Base-by-base conservation (phyloP, 2,888 invertebrate genomes). In the Apeira syringaria region DNA sequence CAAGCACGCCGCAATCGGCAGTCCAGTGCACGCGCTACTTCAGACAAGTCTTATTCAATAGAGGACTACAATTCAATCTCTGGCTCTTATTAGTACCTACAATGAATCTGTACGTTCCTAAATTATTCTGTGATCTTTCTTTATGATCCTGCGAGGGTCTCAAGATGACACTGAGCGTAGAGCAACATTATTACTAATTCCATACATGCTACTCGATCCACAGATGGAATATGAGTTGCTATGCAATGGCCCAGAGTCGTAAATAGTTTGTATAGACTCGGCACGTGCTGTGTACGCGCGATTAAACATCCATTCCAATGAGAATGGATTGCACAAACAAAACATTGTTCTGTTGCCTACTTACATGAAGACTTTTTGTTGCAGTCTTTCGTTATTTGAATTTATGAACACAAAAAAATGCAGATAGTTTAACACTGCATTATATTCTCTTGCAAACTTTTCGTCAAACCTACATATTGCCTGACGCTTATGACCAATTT, bases 1-100 rank as follows among this genome's bases (percentile, higher is more conserved):
- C 40, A 34, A 35, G 48, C 74, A 74, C 66, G 66, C 43, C 15
- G 22, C 60, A 50, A 46, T 50, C 48, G 57, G 6, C 5, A 7
- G 20, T 7, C 7, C 32, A 26, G 25, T 13, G 8, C 62, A 62
- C 64, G 65, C 63, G 63, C 58, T 47, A 33, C 12, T 31, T 24
- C 11, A 27, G 11, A 31, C 30, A 12, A 44, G n/a, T n/a, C n/a
- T n/a, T n/a, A n/a, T n/a, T n/a, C n/a, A n/a, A n/a, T n/a, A n/a
- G n/a, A n/a, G n/a, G n/a, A n/a, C n/a, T n/a, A n/a, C n/a, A n/a
- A n/a, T n/a, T n/a, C n/a, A n/a, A n/a, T n/a, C n/a, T n/a, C n/a
- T n/a, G n/a, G n/a, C n/a, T n/a, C n/a, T n/a, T n/a, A n/a, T n/a
- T n/a, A n/a, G n/a, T n/a, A n/a, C n/a, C n/a, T n/a, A n/a, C n/a